phyloP scores from a whole-genome alignment of 2,888 invertebrate genomes.

The Escarpia spicata region DNA sequence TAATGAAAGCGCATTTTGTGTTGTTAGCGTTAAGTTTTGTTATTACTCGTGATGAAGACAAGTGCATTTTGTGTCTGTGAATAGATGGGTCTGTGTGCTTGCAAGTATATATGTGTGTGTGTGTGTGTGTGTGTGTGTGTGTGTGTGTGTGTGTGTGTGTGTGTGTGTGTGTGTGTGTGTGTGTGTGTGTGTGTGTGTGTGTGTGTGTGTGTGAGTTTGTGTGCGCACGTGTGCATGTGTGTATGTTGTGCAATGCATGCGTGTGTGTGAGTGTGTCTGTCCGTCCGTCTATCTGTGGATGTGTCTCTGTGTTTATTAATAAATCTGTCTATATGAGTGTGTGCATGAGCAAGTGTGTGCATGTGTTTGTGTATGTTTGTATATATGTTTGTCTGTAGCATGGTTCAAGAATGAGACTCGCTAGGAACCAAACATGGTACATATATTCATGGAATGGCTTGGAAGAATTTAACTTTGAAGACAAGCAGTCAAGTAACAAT shows the following conservation, averaged over 20 bases:
- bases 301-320: background rate
- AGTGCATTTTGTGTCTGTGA: background rate
- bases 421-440: background rate
- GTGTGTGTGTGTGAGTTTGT: background rate
- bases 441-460: background rate
- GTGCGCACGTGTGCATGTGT: background rate
- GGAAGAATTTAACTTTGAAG: background rate
- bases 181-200: too few species aligned
- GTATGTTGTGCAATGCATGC: background rate
- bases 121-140: too few species aligned
- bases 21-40: background rate
- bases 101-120: too few species aligned
- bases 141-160: too few species aligned
- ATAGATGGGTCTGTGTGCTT: too few species aligned
- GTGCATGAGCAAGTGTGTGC: background rate
- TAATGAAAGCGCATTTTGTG: background rate
- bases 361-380: constrained; percentile 19
- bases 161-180: too few species aligned
- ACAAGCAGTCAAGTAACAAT: background rate
- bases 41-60: background rate
- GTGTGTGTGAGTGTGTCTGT: background rate
- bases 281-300: too few species aligned
- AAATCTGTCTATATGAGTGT: background rate
- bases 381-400: constrained; percentile 2
- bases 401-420: background rate